A percentile compares a stretch with the other conserved stretches of the same genome.
Conservation (phyloP, 2,797 vertebrate species). For the Pogonophryne albipinna region DNA sequence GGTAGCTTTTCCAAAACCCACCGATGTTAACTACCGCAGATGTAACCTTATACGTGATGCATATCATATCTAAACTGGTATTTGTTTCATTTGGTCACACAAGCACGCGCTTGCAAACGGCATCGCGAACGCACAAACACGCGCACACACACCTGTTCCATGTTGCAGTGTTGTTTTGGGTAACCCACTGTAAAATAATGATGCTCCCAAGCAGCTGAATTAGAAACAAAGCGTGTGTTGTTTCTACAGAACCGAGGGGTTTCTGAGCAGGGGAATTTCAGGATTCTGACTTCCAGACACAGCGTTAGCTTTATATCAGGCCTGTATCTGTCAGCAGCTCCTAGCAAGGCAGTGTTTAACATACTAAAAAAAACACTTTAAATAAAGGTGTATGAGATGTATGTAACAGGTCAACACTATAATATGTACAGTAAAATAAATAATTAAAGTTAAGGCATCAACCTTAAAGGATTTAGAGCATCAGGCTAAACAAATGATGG, state of each 20-base stretch:
- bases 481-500: neutral
- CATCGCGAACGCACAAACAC: constrained; percentile 20
- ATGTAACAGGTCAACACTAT: neutral
- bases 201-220: constrained; percentile 47
- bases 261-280: constrained; percentile 30
- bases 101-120: constrained; percentile 28
- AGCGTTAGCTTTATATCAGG: constrained; percentile 30
- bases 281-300: constrained; percentile 46
- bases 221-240: constrained; percentile 51
- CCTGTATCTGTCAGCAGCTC: constrained; percentile 44
- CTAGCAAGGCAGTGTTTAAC: neutral
- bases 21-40: constrained; percentile 17
- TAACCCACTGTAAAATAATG: constrained; percentile 49
- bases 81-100: constrained; percentile 43
- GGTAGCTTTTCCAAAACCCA: constrained; percentile 28
- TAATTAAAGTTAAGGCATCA: neutral
- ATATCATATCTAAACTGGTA: constrained; percentile 29
- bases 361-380: constrained; percentile 41
- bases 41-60: constrained; percentile 25
- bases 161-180: constrained; percentile 75
- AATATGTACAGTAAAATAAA: neutral
- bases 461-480: neutral
- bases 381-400: neutral
- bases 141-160: constrained; percentile 80
- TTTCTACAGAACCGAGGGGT: constrained; percentile 32